Evolutionary conservation across 2,113 vertebrate genomes (phyloP).

Genomic region (Naja naja): DNA sequence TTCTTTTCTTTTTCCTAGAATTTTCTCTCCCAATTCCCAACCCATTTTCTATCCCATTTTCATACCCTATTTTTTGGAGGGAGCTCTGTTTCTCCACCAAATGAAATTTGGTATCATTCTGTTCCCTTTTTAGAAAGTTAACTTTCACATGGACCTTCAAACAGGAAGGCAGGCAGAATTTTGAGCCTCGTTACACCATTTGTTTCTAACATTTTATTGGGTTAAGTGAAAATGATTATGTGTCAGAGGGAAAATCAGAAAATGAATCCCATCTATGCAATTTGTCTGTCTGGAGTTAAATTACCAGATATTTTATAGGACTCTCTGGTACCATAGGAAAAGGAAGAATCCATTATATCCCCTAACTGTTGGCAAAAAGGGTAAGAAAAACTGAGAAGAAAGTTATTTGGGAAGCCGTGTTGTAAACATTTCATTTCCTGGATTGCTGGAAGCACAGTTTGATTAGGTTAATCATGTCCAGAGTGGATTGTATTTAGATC

Average conservation of each 20-base stretch:
- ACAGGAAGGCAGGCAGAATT: not conserved
- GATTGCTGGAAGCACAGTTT: not conserved
- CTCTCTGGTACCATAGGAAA: not conserved
- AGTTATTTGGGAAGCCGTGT: slow-evolving; percentile 25
- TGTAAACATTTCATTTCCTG: slow-evolving; percentile 36
- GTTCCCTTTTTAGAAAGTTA: not conserved
- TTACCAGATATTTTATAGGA: not conserved
- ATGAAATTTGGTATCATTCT: not conserved
- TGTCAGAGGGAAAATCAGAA: not conserved
- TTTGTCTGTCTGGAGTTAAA: not conserved
- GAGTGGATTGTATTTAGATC: not conserved
- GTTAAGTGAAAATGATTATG: not conserved
- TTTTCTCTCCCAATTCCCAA: not conserved
- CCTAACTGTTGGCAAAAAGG: slow-evolving; percentile 22
- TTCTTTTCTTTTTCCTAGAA: not conserved
- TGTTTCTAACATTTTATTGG: not conserved
- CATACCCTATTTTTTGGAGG: not conserved
- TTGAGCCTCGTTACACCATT: not conserved
- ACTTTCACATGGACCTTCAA: not conserved
- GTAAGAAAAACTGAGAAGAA: slow-evolving; percentile 37
- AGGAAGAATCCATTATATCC: slow-evolving; percentile 45
- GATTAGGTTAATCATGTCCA: slow-evolving; percentile 2
- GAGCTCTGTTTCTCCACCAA: not conserved
- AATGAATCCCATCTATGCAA: not conserved
- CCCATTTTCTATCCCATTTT: not conserved